phyloP scores from a whole-genome alignment of 2,113 vertebrate genomes.

The Electrona antarctica region DNA sequence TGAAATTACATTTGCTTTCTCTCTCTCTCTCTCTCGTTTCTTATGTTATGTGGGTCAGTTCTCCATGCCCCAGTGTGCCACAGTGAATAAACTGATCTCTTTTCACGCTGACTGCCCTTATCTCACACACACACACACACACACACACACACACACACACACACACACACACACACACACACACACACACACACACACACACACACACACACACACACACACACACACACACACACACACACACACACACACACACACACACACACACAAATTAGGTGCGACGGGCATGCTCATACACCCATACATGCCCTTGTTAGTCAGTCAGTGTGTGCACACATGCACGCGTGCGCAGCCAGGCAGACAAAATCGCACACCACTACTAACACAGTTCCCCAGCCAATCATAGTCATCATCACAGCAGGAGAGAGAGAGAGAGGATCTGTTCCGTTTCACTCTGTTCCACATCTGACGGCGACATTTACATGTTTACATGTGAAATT shows the following conservation, averaged over 20 bases:
- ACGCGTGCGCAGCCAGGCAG: too few species aligned
- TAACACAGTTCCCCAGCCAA: too few species aligned
- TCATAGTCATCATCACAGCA: too few species aligned
- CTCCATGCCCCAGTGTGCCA: not conserved
- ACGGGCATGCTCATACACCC: too few species aligned
- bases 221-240: not conserved
- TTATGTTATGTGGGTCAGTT: conserved; percentile 22
- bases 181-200: not conserved
- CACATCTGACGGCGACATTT: too few species aligned
- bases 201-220: conserved; percentile 10
- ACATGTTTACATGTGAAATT: too few species aligned
- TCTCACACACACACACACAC: not conserved
- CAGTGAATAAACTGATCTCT: conserved; percentile 25
- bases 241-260: conserved; percentile 15
- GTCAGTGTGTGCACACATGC: too few species aligned
- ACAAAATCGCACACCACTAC: too few species aligned
- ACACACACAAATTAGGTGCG: too few species aligned
- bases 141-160: not conserved
- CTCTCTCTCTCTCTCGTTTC: conserved; percentile 36
- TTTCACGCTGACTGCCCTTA: conserved; percentile 9
- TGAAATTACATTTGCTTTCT: conserved; percentile 5
- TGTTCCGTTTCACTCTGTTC: too few species aligned
- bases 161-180: not conserved
- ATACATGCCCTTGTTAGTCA: too few species aligned
- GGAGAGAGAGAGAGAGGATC: too few species aligned